Percentiles rank a stretch among this genome's conserved stretches.
phyloP scores from a whole-genome alignment of 2,888 invertebrate genomes.

The Watsonalla binaria region DNA sequence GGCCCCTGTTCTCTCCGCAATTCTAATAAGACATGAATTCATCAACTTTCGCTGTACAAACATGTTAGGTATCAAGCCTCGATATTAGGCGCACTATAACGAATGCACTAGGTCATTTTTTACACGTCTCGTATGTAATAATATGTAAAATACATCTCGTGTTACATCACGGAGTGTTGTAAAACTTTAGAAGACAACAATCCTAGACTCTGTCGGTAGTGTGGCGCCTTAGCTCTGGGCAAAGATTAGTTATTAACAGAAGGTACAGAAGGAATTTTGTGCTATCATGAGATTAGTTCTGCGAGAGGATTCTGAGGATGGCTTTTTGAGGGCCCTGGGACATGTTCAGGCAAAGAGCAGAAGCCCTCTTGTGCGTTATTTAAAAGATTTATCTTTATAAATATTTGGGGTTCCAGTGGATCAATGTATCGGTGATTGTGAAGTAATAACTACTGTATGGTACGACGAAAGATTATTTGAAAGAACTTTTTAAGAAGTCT shows the following conservation, averaged over 20 bases:
- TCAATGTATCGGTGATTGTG: too few relatives aligned
- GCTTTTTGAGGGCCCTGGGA: too few relatives aligned
- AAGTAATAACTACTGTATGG: too few relatives aligned
- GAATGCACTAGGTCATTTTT: not conserved
- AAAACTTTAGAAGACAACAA: not conserved
- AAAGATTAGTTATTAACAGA: not conserved
- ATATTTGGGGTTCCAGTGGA: too few relatives aligned
- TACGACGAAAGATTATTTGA: too few relatives aligned
- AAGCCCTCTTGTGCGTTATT: too few relatives aligned
- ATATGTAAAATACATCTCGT: not conserved
- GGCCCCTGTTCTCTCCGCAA: not conserved
- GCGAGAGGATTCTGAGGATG: too few relatives aligned
- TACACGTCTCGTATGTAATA: not conserved
- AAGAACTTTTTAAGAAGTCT: too few relatives aligned
- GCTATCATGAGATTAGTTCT: too few relatives aligned
- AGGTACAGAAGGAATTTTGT: too few relatives aligned
- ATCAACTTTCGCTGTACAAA: not conserved
- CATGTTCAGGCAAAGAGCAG: too few relatives aligned
- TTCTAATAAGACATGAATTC: not conserved
- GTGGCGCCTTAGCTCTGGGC: not conserved
- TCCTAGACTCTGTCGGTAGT: not conserved
- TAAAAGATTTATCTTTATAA: too few relatives aligned
- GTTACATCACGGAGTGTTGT: not conserved
- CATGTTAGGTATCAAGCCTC: not conserved
- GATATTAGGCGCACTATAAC: not conserved